These are phyloP conservation scores for Papilio polyxenes DNA, from an alignment of 1,140 invertebrate species.

Conservation along the genomic window DNA sequence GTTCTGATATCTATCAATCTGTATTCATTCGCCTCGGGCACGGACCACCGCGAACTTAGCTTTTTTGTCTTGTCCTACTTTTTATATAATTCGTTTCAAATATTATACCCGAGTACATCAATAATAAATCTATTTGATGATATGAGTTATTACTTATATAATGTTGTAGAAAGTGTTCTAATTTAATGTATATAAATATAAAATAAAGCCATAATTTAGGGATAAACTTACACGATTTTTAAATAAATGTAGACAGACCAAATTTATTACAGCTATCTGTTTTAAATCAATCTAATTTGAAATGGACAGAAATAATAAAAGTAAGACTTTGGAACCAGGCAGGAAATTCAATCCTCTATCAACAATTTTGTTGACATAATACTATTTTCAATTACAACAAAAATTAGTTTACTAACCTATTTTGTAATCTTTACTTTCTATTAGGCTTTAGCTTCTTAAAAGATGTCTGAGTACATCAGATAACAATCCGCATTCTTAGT, in stretches of 20 bases:
- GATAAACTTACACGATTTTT: not conserved
- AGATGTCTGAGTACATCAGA: not conserved
- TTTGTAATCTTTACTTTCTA: too few species aligned
- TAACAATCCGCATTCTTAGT: constrained; percentile 11
- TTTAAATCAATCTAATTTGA: not conserved
- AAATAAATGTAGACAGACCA: too few species aligned
- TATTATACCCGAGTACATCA: constrained; percentile 23
- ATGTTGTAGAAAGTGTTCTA: not conserved
- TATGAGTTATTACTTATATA: not conserved
- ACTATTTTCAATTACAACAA: not conserved
- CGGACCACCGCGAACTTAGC: constrained; percentile 48
- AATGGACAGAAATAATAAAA: not conserved
- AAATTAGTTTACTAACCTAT: not conserved
- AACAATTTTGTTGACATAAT: not conserved
- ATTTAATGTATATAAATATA: not conserved
- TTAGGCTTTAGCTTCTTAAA: too few species aligned
- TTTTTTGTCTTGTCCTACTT: constrained; percentile 42
- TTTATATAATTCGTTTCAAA: constrained; percentile 40
- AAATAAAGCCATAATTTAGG: not conserved
- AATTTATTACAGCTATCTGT: not conserved
- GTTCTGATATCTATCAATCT: constrained; percentile 50
- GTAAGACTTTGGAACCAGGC: not conserved
- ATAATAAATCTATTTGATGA: constrained; percentile 8
- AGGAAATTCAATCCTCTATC: not conserved
- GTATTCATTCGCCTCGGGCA: constrained; percentile 44